Evolutionary conservation across 2,888 invertebrate species (phyloP).

Genomic region (Drosophila limbata): DNA sequence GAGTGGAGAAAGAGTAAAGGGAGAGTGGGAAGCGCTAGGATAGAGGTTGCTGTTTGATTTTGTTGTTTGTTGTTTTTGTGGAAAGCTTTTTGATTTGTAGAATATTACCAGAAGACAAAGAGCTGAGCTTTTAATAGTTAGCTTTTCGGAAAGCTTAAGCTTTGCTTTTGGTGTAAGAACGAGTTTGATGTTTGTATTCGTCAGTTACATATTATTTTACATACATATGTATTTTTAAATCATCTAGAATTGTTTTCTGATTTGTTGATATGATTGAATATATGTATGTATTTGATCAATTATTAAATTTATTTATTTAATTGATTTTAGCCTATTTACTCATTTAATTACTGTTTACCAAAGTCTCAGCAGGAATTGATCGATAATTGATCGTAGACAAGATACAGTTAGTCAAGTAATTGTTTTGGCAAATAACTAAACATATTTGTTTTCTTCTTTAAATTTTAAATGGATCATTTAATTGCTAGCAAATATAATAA

Average conservation of each 20-base stretch:
- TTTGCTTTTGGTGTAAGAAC: not conserved
- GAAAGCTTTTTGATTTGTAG: not conserved
- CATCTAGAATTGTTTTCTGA: not conserved
- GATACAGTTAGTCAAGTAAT: not conserved
- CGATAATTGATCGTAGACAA: not conserved
- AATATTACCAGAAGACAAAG: not conserved
- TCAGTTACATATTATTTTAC: too few relatives aligned
- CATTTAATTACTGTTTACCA: not conserved
- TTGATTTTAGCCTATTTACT: not conserved
- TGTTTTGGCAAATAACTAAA: not conserved
- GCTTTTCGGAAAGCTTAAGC: not conserved
- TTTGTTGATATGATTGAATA: not conserved
- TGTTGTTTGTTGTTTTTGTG: not conserved
- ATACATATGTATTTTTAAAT: too few relatives aligned
- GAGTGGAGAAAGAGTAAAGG: not conserved
- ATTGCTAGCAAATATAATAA: too few relatives aligned
- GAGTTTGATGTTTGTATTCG: not conserved
- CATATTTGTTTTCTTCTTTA: too few relatives aligned
- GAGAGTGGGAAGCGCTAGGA: not conserved
- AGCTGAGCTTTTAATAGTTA: not conserved
- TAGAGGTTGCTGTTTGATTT: not conserved
- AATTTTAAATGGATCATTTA: not conserved
- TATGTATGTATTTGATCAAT: too few relatives aligned
- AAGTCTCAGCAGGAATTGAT: not conserved
- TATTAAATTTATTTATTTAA: not conserved